Conservation (phyloP, 2,113 vertebrate genomes). For the Hippolais icterina region DNA sequence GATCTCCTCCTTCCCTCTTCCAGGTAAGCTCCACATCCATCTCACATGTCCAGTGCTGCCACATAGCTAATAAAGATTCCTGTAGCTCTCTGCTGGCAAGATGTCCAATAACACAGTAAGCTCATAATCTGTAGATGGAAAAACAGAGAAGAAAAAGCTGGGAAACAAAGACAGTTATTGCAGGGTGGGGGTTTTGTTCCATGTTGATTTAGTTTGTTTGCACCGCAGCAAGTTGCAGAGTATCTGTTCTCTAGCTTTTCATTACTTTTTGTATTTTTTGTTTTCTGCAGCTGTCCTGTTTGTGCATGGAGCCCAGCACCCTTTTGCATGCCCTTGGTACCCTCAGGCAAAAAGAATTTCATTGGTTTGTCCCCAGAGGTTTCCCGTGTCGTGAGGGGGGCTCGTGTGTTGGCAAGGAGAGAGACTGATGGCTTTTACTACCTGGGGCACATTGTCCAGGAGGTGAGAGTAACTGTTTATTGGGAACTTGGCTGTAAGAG, state of each 20-base stretch:
- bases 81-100: not conserved
- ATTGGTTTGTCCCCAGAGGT: not conserved
- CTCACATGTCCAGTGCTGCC: not conserved
- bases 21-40: not conserved
- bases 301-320: not conserved
- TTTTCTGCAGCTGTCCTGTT: conserved; percentile 26
- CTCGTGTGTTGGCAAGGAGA: conserved; percentile 63
- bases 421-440: conserved; percentile 67
- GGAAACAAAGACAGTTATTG: not conserved
- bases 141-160: not conserved
- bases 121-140: not conserved
- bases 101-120: conserved; percentile 9
- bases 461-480: conserved; percentile 5
- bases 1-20: not conserved
- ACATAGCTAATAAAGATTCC: not conserved
- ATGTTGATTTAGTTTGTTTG: not conserved
- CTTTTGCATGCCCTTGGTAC: not conserved
- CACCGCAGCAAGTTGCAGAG: not conserved
- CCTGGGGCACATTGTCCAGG: conserved; percentile 51
- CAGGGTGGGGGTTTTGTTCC: not conserved
- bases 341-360: not conserved
- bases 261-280: not conserved
- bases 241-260: not conserved
- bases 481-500: not conserved
- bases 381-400: conserved; percentile 20